Evolutionary conservation across 2,797 vertebrate species (phyloP), one percentile per base, ranked within the genome.

Genomic region (Notolepis coatsorum): DNA sequence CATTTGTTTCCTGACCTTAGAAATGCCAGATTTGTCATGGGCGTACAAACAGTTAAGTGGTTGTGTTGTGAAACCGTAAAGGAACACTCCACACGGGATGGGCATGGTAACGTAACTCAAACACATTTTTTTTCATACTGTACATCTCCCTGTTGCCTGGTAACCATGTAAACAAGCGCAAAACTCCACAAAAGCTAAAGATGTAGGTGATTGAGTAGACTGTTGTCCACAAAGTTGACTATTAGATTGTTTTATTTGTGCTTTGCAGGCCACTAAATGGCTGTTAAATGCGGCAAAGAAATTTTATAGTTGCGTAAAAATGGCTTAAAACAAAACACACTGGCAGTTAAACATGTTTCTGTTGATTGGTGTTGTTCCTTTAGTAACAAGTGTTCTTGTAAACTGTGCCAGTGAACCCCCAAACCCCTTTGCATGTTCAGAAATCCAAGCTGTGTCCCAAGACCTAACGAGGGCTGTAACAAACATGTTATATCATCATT

Each of bases 61-160:
- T 20, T 35, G 30, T 31, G 35, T 47, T 51, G 1, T 12, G 18
- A 48, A 18, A 8, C 45, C 31, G 7, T 59, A 46, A 51, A 41
- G 12, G 13, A 72, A 46, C 38, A 27, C 31, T 38, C 67, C 20
- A 38, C 51, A 61, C 38, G 5, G 30, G 41, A 18, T n/a, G 17
- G 24, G 41, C 9, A 9, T 13, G 41, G 28, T n/a, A n/a, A n/a
- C n/a, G 13, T 49, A 65, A 64, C 3, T 42, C 52, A 23, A 39
- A 61, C 58, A 67, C 41, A 30, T 10, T 12, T 45, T 71, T 57
- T 61, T 58, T 74, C 17, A 25, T 41, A 42, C 7, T 4, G 35
- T 37, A 37, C 35, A 37, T 13, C 3, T 1, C 0, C 15, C 4
- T 67, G 75, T 77, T 78, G 61, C 68, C 57, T 53, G 52, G 71